These are phyloP conservation scores for Pterois miles DNA, from an alignment of 2,797 vertebrate species.

Conservation along the genomic window DNA sequence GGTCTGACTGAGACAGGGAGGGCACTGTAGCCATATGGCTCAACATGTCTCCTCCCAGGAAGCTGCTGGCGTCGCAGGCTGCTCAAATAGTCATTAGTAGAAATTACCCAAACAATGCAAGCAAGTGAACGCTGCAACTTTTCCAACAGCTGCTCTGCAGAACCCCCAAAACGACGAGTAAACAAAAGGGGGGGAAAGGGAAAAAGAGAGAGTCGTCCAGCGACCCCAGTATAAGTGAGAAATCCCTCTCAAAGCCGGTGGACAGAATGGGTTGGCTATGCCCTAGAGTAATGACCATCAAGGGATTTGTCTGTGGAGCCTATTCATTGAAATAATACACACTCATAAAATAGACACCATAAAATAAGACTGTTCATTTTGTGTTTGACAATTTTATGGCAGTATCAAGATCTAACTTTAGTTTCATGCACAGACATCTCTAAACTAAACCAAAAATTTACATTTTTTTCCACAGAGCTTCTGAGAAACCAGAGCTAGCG, in stretches of 20 bases:
- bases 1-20: slow-evolving; percentile 31
- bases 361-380: not conserved
- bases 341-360: not conserved
- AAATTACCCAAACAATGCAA: slow-evolving; percentile 58
- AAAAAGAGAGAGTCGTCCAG: slow-evolving; percentile 18
- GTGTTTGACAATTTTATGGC: not conserved
- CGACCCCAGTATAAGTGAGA: slow-evolving; percentile 42
- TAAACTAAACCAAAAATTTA: not conserved
- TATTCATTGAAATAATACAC: slow-evolving; percentile 12
- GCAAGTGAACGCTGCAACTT: slow-evolving; percentile 41
- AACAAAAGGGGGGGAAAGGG: not conserved
- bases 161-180: slow-evolving; percentile 16
- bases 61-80: slow-evolving; percentile 42
- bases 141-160: slow-evolving; percentile 62
- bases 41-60: slow-evolving; percentile 49
- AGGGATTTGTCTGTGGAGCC: slow-evolving; percentile 47
- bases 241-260: slow-evolving; percentile 67
- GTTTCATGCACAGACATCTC: not conserved
- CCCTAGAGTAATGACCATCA: slow-evolving; percentile 44
- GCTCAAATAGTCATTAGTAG: slow-evolving; percentile 64
- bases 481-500: slow-evolving; percentile 3
- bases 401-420: not conserved
- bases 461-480: not conserved
- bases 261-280: slow-evolving; percentile 71
- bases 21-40: slow-evolving; percentile 51